These are phyloP conservation scores for Lepus europaeus DNA, from an alignment of 2,113 vertebrate species.

Conservation along the genomic window DNA sequence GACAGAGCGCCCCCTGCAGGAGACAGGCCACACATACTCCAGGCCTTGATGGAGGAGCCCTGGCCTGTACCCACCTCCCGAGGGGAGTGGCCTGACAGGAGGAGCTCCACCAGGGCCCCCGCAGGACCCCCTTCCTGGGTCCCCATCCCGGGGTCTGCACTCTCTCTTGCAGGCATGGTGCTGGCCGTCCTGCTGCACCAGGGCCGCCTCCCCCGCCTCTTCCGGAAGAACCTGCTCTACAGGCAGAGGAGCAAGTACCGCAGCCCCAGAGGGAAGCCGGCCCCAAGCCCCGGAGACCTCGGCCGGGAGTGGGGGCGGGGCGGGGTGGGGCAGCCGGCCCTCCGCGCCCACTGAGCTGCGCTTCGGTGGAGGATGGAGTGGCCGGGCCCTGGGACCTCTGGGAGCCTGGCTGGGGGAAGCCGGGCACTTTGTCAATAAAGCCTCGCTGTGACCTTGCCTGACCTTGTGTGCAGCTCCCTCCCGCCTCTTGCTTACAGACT, in stretches of 20 bases:
- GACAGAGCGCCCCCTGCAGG: fast-evolving
- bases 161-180: constrained; percentile 90
- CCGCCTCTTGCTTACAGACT: not conserved
- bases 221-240: constrained; percentile 93
- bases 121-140: not conserved
- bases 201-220: constrained; percentile 93
- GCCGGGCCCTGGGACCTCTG: not conserved
- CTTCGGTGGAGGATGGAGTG: too few species aligned
- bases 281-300: fast-evolving
- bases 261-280: constrained; percentile 86
- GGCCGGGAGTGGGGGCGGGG: fast-evolving
- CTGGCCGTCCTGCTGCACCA: constrained; percentile 91
- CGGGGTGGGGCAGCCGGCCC: fast-evolving
- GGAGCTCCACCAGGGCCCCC: not conserved
- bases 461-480: not conserved
- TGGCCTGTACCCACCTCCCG: fast-evolving
- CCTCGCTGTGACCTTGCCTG: fast-evolving
- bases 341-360: not conserved
- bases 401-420: not conserved
- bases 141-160: not conserved
- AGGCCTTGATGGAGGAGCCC: fast-evolving
- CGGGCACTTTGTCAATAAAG: constrained; percentile 48
- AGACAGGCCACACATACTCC: fast-evolving
- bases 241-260: constrained; percentile 90
- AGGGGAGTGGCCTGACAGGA: fast-evolving